Percentiles rank a stretch among this genome's conserved stretches.
Evolutionary conservation across 2,113 vertebrate species (phyloP).

Genomic region (Bufo gargarizans): DNA sequence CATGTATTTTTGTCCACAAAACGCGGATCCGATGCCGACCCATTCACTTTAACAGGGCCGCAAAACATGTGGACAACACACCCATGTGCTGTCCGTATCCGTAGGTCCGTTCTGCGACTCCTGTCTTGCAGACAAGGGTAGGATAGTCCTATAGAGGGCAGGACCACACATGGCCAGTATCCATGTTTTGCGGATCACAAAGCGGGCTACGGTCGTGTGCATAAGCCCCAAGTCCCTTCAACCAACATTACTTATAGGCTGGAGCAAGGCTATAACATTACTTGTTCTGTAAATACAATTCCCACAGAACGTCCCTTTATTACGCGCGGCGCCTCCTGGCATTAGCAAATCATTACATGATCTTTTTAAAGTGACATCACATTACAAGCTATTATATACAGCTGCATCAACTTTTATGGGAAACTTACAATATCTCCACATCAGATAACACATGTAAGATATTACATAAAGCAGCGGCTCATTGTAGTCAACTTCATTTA

Average conservation of each 20-base stretch:
- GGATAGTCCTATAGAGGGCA: too few species aligned
- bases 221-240: too few species aligned
- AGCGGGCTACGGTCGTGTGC: too few species aligned
- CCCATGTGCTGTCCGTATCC: too few species aligned
- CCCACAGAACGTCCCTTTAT: not conserved
- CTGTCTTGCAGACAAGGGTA: too few species aligned
- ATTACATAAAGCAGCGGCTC: constrained; percentile 34
- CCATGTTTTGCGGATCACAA: too few species aligned
- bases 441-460: constrained; percentile 25
- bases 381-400: constrained; percentile 15
- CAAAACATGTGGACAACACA: too few species aligned
- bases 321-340: not conserved
- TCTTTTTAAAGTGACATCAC: constrained; percentile 6
- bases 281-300: not conserved
- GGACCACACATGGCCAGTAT: too few species aligned
- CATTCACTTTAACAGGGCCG: too few species aligned
- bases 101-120: too few species aligned
- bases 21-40: too few species aligned
- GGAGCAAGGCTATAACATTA: not conserved
- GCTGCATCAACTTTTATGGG: not conserved
- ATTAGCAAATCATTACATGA: constrained; percentile 9
- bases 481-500: constrained; percentile 21
- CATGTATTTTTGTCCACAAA: too few species aligned
- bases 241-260: not conserved
- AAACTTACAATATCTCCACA: constrained; percentile 13